These are phyloP conservation scores for Drosophila athabasca DNA, from an alignment of 1,140 invertebrate species.

Conservation along the genomic window DNA sequence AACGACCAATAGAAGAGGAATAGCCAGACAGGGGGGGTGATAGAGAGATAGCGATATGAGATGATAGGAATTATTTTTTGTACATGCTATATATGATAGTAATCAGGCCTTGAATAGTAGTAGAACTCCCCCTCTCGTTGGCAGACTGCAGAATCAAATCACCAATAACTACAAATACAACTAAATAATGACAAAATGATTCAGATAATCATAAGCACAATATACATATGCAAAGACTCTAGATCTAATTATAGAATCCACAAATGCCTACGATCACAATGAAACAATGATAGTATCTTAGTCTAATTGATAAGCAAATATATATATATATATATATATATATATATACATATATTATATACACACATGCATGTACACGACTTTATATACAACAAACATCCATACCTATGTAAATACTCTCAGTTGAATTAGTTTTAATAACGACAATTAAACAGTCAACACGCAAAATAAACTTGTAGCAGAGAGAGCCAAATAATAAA, in stretches of 20 bases:
- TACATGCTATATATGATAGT: constrained; percentile 27
- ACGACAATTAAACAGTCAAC: constrained; percentile 52
- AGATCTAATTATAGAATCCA: constrained; percentile 51
- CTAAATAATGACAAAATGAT: constrained; percentile 33
- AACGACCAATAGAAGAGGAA: constrained; percentile 63
- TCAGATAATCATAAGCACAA: constrained; percentile 80
- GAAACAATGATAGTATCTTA: constrained; percentile 52
- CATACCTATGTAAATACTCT: constrained; percentile 39
- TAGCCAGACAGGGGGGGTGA: neutral
- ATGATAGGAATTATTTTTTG: constrained; percentile 69
- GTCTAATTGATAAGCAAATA: constrained; percentile 70
- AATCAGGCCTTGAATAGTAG: constrained; percentile 3
- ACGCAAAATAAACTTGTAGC: constrained; percentile 67
- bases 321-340: constrained; percentile 48
- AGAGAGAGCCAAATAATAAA: no score
- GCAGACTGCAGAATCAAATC: constrained; percentile 7
- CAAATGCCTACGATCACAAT: constrained; percentile 48
- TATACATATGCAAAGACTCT: constrained; percentile 44
- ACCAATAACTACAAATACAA: constrained; percentile 36
- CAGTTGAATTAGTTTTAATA: constrained; percentile 73
- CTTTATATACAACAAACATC: constrained; percentile 41
- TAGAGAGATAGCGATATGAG: constrained; percentile 1
- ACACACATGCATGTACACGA: constrained; percentile 50
- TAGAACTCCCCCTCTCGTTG: neutral
- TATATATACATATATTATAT: constrained; percentile 35